Conservation (phyloP, 2,888 invertebrate genomes). For the Xestobium rufovillosum region DNA sequence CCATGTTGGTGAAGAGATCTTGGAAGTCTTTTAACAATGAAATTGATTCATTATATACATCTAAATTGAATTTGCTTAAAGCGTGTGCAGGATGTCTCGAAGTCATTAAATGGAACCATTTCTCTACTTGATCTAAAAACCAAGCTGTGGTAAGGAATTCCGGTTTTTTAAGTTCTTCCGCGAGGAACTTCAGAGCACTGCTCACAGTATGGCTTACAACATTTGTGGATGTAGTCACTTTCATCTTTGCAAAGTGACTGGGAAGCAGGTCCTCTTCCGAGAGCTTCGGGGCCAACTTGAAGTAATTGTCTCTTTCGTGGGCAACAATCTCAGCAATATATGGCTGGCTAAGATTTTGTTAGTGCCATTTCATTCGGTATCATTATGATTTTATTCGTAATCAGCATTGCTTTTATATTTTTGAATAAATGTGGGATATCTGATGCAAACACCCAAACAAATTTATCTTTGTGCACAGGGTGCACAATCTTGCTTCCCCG, state of each 20-base stretch:
- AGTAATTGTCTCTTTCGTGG: conserved; percentile 16
- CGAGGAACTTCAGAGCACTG: too few relatives aligned
- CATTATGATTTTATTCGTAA: conserved; percentile 20
- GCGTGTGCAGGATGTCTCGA: conserved; percentile 20
- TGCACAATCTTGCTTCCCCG: conserved; percentile 16
- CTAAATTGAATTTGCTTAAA: conserved; percentile 19
- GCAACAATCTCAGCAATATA: conserved; percentile 20
- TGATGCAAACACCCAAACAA: conserved; percentile 21
- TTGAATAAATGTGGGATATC: too few relatives aligned
- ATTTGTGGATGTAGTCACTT: conserved; percentile 21
- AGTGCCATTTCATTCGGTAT: conserved; percentile 14
- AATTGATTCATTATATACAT: conserved; percentile 15
- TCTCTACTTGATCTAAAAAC: conserved; percentile 23
- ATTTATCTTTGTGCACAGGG: conserved; percentile 18
- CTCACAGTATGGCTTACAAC: conserved; percentile 20
- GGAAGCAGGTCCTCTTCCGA: conserved; percentile 20
- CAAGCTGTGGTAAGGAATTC: conserved; percentile 24
- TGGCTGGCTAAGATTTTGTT: conserved; percentile 20
- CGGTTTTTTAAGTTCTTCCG: conserved; percentile 16
- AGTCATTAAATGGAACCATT: conserved; percentile 26
- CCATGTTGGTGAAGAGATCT: conserved; percentile 12
- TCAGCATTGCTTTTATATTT: conserved; percentile 21
- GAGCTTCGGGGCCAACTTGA: conserved; percentile 23
- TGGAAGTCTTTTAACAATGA: conserved; percentile 20
- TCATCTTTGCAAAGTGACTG: conserved; percentile 24